Evolutionary conservation across 2,113 vertebrate species (phyloP), one percentile per base, ranked within the genome.

Genomic region (Thymallus thymallus): DNA sequence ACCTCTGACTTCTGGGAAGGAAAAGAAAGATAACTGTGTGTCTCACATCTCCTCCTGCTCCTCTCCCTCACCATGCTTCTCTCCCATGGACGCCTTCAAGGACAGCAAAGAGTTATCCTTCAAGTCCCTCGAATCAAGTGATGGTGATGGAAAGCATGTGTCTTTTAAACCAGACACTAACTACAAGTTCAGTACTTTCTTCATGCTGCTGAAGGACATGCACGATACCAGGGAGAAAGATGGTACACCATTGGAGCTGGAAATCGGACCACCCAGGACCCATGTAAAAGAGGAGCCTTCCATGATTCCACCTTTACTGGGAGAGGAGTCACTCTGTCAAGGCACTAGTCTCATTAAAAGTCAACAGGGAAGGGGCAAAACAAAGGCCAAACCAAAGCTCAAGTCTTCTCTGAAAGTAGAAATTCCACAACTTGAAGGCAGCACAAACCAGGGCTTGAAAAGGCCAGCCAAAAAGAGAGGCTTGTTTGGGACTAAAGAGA

Each of bases 191-290:
- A 99, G 97, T 91, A 99, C 95, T 71, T 94, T 96, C 86, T 86
- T 99, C 76, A 98, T 99, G 97, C 94, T 98, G 95, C 88, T 98
- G 32, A 99, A 99, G 87, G 97, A 98, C 81, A 93, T 96, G 91
- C 97, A 98, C 56, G 97, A 98, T 84, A 96, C 93, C 77, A 94
- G 96, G 83, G 95, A 96, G 35, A 95, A 94, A 86, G 95, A 98
- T 0, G 95, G 97, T 9, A 90, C 93, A 2, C 90, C 96, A 24
- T 94, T 98, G 88, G 94, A 91, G 30, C 80, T 93, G n/a, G 86
- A 93, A 48, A 86, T 92, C 6, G 90, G 89, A n/a, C 90, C 88
- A 1, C 78, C 89, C 7, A 87, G 88, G 65, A 71, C 88, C 55
- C 92, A 93, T 71, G 91, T 94, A 16, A 94, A 91, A 78, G 77